Evolutionary conservation across 2,888 invertebrate genomes (phyloP), one percentile per base, ranked within the genome.

Genomic region (Pterobdella sp.): DNA sequence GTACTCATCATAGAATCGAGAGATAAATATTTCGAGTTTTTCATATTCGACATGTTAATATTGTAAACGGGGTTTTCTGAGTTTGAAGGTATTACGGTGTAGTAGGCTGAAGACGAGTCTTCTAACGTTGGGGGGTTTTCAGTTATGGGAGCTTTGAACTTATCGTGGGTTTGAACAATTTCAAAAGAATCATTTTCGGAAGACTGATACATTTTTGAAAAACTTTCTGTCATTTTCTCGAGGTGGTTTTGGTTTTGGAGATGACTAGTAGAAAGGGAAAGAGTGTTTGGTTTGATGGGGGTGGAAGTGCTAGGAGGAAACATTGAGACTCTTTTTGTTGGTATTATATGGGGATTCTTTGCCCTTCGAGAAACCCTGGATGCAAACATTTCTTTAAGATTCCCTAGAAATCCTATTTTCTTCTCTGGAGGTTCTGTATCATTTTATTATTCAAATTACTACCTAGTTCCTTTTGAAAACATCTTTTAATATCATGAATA

Each of bases 71-170:
- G 4, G n/a, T 26, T 56, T 22, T 22, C 18, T 14, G 60, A 56
- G 60, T n/a, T 22, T 22, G 60, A 56, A 56, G 60, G 3, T 3
- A 56, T 4, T 7, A n/a, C n/a, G 65, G 7, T 65, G 65, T 3
- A n/a, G 35, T 3, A 32, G 65, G 65, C 4, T 3, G 32, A 65
- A 22, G 14, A 4, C 22, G 14, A 7, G 10, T 32, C 3, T 3
- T 65, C 65, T 31, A 32, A 7, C 2, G n/a, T 60, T 34, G 71
- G 71, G 26, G n/a, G 56, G 63, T 71, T 71, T 1, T 63, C 71
- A 4, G 63, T 71, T 10, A 71, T 63, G 35, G n/a, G 63, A 10
- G 63, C 71, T 34, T 63, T 71, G 10, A 63, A 60, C 34, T 71
- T 71, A 1, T 32, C 34, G 7, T 29, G 26, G n/a, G 34, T 63